Conservation (phyloP, 2,888 invertebrate species). For the Synergus gifuensis region DNA sequence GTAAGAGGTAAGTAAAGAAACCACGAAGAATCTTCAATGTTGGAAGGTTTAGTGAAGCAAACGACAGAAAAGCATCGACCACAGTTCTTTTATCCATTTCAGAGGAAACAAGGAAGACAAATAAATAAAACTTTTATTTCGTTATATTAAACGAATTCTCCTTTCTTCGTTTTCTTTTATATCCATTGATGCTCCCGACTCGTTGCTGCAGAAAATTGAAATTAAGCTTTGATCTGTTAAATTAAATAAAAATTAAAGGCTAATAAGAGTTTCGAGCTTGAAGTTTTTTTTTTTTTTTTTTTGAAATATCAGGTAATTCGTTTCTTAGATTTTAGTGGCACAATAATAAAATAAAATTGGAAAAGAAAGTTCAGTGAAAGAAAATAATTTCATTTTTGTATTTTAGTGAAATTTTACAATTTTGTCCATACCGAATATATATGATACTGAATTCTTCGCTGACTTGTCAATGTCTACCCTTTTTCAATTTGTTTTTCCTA, state of each 20-base stretch:
- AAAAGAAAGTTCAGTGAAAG: no score
- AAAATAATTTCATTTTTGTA: no score
- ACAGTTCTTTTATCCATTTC: not conserved
- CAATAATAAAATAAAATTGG: no score
- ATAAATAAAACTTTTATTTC: slow-evolving; percentile 10
- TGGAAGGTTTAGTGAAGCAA: not conserved
- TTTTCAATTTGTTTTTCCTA: slow-evolving; percentile 14
- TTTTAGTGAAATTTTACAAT: no score
- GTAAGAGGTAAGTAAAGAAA: slow-evolving; percentile 35
- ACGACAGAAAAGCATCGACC: slow-evolving; percentile 16
- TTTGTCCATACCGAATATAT: no score
- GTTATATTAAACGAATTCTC: not conserved
- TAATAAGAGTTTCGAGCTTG: no score
- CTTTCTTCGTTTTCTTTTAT: not conserved
- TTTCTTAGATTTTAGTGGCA: no score
- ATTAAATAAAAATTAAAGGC: not conserved
- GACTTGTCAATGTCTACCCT: not conserved
- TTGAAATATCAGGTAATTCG: no score
- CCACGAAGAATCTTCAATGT: not conserved
- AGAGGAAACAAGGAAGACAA: not conserved
- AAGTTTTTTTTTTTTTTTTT: no score
- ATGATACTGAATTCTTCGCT: no score
- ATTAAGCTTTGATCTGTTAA: not conserved
- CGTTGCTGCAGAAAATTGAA: not conserved
- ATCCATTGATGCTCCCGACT: not conserved